Percentiles rank a stretch among this genome's conserved stretches.
phyloP scores from a whole-genome alignment of 2,797 vertebrate genomes.

The Phylloscopus collybita region DNA sequence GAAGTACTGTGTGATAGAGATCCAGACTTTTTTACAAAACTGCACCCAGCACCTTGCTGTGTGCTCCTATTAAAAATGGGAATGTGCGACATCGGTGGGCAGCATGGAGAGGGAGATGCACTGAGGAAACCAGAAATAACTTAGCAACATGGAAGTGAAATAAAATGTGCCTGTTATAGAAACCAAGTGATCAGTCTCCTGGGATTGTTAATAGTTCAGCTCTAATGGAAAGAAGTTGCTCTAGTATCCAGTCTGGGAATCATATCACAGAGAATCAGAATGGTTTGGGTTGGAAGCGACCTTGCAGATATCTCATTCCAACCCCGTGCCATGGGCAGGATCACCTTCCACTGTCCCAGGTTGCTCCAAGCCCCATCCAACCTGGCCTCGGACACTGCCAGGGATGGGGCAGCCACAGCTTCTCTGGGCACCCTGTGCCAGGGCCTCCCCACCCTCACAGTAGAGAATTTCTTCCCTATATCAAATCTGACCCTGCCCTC shows the following conservation, averaged over 20 bases:
- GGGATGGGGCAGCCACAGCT: neutral
- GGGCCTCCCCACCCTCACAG: neutral
- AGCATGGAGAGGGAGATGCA: neutral
- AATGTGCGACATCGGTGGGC: rapidly evolving
- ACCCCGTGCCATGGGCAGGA: neutral
- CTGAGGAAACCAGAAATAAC: neutral
- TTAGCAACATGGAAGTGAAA: neutral
- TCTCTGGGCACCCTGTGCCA: neutral
- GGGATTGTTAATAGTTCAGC: neutral
- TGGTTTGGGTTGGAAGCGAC: neutral
- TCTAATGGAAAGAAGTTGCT: neutral
- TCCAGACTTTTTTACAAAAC: neutral
- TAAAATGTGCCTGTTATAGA: neutral
- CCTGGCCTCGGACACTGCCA: neutral
- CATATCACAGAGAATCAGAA: rapidly evolving
- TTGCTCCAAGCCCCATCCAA: neutral
- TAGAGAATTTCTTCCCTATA: neutral
- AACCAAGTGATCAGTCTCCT: neutral
- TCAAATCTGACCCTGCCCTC: neutral
- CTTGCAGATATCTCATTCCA: neutral
- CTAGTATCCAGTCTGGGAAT: neutral
- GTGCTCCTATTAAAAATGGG: neutral
- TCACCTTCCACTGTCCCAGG: neutral
- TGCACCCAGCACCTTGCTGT: neutral
- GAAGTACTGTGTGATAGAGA: neutral